Conservation (phyloP, 1,140 invertebrate species). For the Zaprionus davidi region DNA sequence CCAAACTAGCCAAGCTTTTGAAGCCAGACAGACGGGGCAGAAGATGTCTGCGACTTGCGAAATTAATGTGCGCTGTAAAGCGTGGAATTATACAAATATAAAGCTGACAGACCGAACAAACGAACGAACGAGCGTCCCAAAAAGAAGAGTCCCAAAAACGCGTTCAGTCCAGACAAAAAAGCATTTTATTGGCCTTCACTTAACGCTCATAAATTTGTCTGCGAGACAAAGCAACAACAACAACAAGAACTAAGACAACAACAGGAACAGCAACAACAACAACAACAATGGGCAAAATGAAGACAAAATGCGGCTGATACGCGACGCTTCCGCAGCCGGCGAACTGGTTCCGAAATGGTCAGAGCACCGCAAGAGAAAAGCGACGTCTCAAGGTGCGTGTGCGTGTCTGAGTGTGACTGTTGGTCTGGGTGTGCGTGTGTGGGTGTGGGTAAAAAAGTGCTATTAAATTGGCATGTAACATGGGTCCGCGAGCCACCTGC, state of each 20-base stretch:
- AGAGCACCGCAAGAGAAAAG: neutral
- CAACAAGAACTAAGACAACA: slow-evolving; percentile 10
- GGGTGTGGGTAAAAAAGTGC: slow-evolving; percentile 50
- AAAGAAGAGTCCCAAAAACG: slow-evolving; percentile 29
- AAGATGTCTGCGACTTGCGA: slow-evolving; percentile 16
- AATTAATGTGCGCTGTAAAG: slow-evolving; percentile 55
- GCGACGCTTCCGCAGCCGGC: slow-evolving; percentile 70
- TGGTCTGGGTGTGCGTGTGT: slow-evolving; percentile 33
- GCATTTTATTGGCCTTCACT: slow-evolving; percentile 80
- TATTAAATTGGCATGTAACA: slow-evolving; percentile 56
- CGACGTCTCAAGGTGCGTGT: neutral
- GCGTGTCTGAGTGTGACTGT: slow-evolving; percentile 3
- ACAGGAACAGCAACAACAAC: slow-evolving; percentile 11
- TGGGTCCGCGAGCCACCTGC: slow-evolving; percentile 42
- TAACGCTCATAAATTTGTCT: slow-evolving; percentile 80
- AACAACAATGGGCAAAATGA: slow-evolving; percentile 47
- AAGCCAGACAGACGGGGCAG: neutral
- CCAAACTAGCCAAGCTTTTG: neutral
- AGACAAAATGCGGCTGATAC: slow-evolving; percentile 71
- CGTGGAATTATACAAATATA: slow-evolving; percentile 50
- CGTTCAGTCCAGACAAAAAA: slow-evolving; percentile 72
- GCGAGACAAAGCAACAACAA: slow-evolving; percentile 54
- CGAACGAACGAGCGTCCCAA: neutral
- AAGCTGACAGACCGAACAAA: slow-evolving; percentile 39
- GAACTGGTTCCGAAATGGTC: slow-evolving; percentile 60